Conservation (phyloP, 2,113 vertebrate genomes). For the Perca flavescens region DNA sequence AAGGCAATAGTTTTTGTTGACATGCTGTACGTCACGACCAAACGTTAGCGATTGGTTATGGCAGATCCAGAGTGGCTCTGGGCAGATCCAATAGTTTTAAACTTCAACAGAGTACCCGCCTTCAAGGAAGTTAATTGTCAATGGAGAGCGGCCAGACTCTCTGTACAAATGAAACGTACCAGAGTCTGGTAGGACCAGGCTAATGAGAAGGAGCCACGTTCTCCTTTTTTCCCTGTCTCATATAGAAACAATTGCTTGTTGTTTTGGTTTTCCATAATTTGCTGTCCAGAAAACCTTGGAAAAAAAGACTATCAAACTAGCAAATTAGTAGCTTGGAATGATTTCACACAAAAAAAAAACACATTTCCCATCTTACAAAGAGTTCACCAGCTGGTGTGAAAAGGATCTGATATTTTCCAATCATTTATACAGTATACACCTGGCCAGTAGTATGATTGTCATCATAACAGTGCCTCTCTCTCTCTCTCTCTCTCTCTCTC, state of each 20-base stretch:
- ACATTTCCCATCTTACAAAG: background rate
- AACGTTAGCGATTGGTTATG: no score
- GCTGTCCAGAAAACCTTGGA: background rate
- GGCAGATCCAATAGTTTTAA: no score
- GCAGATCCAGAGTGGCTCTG: no score
- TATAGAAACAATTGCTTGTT: slow-evolving; percentile 8
- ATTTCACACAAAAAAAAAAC: slow-evolving; percentile 14
- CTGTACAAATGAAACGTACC: no score
- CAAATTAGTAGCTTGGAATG: slow-evolving; percentile 23
- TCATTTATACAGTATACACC: slow-evolving; percentile 29
- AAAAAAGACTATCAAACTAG: slow-evolving; percentile 20
- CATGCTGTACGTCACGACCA: no score
- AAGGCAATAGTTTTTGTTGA: no score
- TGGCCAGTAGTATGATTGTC: slow-evolving; percentile 40
- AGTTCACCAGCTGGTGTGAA: slow-evolving; percentile 37
- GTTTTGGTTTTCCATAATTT: background rate
- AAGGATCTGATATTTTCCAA: slow-evolving; percentile 42
- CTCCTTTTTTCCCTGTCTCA: slow-evolving; percentile 4
- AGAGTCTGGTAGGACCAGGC: no score
- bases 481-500: no score
- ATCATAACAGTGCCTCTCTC: slow-evolving; percentile 48
- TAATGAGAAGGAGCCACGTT: slow-evolving; percentile 16
- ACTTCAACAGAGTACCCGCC: no score
- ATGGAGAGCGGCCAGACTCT: no score
- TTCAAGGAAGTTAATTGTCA: no score